Evolutionary conservation across 2,888 invertebrate species (phyloP), one percentile per base, ranked within the genome.

Genomic region (Euproctis similis): DNA sequence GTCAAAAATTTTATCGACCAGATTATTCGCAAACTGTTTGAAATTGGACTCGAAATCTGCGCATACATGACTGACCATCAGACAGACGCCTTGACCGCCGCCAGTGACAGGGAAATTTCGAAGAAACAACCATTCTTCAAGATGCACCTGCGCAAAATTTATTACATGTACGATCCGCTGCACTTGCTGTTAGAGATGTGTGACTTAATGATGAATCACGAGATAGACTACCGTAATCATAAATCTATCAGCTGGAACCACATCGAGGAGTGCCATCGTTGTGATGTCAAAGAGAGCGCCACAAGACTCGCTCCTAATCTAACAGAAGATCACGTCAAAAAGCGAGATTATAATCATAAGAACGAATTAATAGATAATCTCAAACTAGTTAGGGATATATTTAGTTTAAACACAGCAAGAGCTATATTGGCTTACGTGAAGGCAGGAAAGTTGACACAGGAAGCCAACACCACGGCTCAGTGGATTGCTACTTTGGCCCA

Each of bases 331-430:
- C 46, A 53, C 18, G 32, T 52, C 2, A 30, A 17, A 10, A 14
- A 14, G 4, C 4, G 6, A 4, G 14, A 14, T 4, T 14, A 4
- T 4, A 14, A 6, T 4, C 38, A 34, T 7, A 34, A 22, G 4
- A 28, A 32, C 8, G 10, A 8, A 3, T 26, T 30, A 21, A 38
- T 23, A 24, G 37, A 39, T 13, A 31, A 31, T 19, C 25, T 37
- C 4, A 20, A 31, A 20, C 6, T 31, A 6, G 40, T 38, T 5
- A 13, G 24, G 8, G 35, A 48, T 12, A 26, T 44, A 4, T 36
- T 54, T n/a, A 53, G 46, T 12, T 34, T 24, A 7, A 29, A 32
- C 11, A 52, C 52, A 1, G 54, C 53, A 1, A 32, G 39, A 2
- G 54, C 52, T 4, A 25, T 54, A 2, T 27, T 31, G 4, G 31